Percentiles rank a stretch among this genome's conserved stretches.
Evolutionary conservation across 2,113 vertebrate genomes (phyloP).

Genomic region (Macheiramphus alcinus): DNA sequence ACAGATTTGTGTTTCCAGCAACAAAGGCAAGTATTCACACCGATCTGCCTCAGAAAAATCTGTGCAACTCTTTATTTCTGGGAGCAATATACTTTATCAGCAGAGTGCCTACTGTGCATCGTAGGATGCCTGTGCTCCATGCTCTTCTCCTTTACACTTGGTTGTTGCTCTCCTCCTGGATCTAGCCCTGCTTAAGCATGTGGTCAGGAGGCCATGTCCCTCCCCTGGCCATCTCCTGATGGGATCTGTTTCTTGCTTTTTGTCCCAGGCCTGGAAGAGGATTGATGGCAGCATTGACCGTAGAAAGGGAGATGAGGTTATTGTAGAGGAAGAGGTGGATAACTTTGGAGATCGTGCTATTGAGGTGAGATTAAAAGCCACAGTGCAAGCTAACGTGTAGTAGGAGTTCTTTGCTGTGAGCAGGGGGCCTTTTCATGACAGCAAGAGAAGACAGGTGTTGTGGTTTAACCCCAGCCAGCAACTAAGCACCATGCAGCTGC

Average conservation of each 20-base stretch:
- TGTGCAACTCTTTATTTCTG: not conserved
- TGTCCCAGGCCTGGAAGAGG: not conserved
- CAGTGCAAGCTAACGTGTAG: not conserved
- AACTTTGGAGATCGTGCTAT: not conserved
- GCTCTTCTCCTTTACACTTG: not conserved
- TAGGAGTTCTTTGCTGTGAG: not conserved
- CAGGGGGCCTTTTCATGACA: not conserved
- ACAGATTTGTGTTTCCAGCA: not conserved
- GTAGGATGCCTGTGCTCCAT: not conserved
- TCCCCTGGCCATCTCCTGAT: not conserved
- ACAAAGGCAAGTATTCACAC: not conserved
- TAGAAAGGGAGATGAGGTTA: not conserved
- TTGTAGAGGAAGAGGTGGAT: not conserved
- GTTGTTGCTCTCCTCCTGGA: not conserved
- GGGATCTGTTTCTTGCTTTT: not conserved
- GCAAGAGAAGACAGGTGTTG: not conserved
- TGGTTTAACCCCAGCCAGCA: too few species aligned
- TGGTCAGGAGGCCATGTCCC: not conserved
- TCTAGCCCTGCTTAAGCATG: accelerated
- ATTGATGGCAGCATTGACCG: not conserved
- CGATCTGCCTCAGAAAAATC: not conserved
- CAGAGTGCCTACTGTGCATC: not conserved
- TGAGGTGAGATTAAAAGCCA: not conserved
- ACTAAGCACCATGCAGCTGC: too few species aligned
- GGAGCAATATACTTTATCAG: not conserved